These are phyloP conservation scores for Myrmophylax atrothorax DNA, from an alignment of 2,113 vertebrate genomes.

Conservation along the genomic window DNA sequence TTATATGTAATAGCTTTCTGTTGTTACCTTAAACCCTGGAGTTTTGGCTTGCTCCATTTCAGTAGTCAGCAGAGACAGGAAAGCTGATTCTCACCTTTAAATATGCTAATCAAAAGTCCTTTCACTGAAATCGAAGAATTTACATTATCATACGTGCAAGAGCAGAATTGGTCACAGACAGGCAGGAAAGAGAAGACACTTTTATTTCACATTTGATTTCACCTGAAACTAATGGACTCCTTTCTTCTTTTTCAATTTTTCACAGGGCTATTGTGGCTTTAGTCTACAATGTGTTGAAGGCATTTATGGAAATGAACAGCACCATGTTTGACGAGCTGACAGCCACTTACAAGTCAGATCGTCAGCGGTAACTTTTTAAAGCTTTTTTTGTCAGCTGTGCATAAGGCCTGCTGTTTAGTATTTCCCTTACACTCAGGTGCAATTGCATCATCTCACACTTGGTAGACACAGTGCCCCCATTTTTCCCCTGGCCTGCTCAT, in stretches of 20 bases:
- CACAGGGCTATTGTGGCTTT: slow-evolving; percentile 96
- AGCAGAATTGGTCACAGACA: neutral
- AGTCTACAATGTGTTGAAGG: slow-evolving; percentile 98
- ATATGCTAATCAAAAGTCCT: slow-evolving; percentile 11
- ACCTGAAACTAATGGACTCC: neutral
- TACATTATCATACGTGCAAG: neutral
- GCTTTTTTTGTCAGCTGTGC: slow-evolving; percentile 76
- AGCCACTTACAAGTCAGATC: slow-evolving; percentile 99
- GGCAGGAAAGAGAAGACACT: neutral
- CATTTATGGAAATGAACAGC: slow-evolving; percentile 99
- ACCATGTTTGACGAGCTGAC: slow-evolving; percentile 98
- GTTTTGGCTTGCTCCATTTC: slow-evolving; percentile 16
- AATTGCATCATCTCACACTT: neutral
- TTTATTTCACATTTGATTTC: neutral
- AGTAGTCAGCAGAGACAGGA: neutral
- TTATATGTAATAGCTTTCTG: slow-evolving; percentile 27
- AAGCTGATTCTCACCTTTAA: slow-evolving; percentile 18
- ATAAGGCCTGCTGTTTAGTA: slow-evolving; percentile 39
- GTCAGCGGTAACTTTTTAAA: slow-evolving; percentile 95
- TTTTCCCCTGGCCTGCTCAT: neutral
- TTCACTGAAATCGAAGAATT: neutral
- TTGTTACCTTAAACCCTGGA: slow-evolving; percentile 16
- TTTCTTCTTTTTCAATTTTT: neutral
- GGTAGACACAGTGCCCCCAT: neutral
- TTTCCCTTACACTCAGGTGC: slow-evolving; percentile 38